A percentile compares a stretch with the other conserved stretches of the same genome.
phyloP scores from a whole-genome alignment of 1,140 invertebrate genomes.

The Panulirus ornatus region DNA sequence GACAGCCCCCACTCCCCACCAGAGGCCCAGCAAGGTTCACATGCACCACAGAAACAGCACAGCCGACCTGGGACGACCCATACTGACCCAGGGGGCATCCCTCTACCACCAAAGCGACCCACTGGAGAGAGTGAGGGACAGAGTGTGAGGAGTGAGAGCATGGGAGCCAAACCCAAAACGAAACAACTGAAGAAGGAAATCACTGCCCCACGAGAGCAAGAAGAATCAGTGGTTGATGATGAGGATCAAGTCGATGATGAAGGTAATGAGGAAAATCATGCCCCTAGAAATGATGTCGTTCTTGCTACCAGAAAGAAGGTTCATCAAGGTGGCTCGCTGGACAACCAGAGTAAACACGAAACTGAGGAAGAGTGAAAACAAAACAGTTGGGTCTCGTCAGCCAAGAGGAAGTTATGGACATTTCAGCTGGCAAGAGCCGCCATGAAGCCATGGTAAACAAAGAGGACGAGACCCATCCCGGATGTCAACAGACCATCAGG shows the following conservation, averaged over 20 bases:
- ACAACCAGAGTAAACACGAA: background rate
- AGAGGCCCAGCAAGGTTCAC: background rate
- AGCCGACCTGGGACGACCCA: background rate
- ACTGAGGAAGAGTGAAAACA: background rate
- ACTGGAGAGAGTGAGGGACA: background rate
- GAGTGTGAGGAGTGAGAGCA: background rate
- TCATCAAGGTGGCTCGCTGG: background rate
- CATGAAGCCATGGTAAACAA: background rate
- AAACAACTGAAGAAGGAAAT: background rate
- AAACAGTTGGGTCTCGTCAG: background rate
- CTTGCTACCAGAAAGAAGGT: background rate
- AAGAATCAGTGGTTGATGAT: background rate
- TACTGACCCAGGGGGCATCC: background rate
- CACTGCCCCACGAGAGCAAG: background rate
- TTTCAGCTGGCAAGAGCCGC: background rate
- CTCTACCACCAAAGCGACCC: background rate
- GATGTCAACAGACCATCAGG: background rate
- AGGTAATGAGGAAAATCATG: background rate
- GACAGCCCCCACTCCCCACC: background rate
- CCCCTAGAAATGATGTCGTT: background rate
- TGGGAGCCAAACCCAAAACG: background rate
- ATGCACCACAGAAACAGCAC: background rate
- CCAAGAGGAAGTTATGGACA: background rate
- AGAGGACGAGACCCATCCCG: background rate
- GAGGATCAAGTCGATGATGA: background rate